A percentile compares a stretch with the other conserved stretches of the same genome.
Conservation (phyloP, 1,140 invertebrate genomes). For the Pogonognathellus flavescens region DNA sequence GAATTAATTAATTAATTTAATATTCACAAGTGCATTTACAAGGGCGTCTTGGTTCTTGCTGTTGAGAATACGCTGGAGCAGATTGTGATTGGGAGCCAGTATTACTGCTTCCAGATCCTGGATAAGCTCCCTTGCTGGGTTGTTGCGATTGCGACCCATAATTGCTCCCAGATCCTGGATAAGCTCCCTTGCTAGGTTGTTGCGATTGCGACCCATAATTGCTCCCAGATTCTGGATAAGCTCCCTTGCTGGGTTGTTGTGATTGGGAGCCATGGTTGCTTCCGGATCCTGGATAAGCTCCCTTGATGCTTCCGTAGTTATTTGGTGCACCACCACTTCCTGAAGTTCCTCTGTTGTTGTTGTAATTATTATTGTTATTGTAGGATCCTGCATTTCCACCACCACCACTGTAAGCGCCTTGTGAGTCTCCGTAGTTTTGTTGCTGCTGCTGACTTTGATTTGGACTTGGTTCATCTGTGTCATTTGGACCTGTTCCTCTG, state of each 20-base stretch:
- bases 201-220: no score
- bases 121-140: no score
- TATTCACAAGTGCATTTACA: constrained; percentile 52
- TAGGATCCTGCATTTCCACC: neutral
- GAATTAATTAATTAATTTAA: neutral
- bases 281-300: constrained; percentile 16
- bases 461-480: constrained; percentile 63
- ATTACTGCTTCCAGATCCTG: no score
- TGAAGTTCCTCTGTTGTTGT: neutral
- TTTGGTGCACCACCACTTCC: neutral
- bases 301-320: neutral
- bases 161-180: no score
- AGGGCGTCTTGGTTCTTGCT: constrained; percentile 34
- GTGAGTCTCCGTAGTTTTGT: neutral
- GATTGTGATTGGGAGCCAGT: constrained; percentile 16
- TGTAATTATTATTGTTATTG: neutral
- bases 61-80: constrained; percentile 1
- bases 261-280: neutral
- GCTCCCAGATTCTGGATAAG: constrained; percentile 6
- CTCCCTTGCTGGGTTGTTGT: neutral
- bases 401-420: neutral
- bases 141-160: no score
- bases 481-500: constrained; percentile 63
- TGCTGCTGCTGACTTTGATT: constrained; percentile 31
- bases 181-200: no score